Evolutionary conservation across 2,113 vertebrate species (phyloP).

Genomic region (Lasiurus cinereus): DNA sequence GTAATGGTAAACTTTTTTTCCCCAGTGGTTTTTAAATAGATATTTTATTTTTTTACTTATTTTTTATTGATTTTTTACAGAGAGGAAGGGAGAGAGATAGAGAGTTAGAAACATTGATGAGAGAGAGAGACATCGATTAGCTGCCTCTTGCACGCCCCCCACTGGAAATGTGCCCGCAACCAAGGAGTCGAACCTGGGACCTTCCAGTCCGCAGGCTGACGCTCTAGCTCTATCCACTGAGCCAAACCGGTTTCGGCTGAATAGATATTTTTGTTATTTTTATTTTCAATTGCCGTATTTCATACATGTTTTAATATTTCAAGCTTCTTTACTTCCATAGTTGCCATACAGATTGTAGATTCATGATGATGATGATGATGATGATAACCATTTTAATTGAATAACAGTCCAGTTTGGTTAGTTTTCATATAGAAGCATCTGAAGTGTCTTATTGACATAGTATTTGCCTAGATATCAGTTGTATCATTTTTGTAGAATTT

Average conservation of each 20-base stretch:
- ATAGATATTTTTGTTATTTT: constrained; percentile 41
- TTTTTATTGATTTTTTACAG: not conserved
- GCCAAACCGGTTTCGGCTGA: not conserved
- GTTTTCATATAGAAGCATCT: constrained; percentile 42
- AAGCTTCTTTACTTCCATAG: not conserved
- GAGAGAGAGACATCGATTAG: no score
- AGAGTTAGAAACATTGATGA: no score
- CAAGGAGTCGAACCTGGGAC: no score
- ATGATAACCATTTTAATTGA: constrained; percentile 11
- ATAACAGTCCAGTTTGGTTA: not conserved
- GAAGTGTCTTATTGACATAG: not conserved
- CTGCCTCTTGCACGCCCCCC: no score
- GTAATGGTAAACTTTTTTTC: not conserved
- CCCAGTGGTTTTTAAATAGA: not conserved
- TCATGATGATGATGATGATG: not conserved
- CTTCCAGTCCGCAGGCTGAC: no score
- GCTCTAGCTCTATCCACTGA: no score
- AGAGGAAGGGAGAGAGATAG: no score
- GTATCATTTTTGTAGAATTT: not conserved
- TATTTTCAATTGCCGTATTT: constrained; percentile 14
- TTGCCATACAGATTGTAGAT: not conserved
- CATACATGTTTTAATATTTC: not conserved
- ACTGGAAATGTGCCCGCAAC: no score
- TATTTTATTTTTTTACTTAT: not conserved
- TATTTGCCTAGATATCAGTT: not conserved